A percentile compares a stretch with the other conserved stretches of the same genome.
Conservation (phyloP, 2,797 vertebrate species). For the Sebastes minor region DNA sequence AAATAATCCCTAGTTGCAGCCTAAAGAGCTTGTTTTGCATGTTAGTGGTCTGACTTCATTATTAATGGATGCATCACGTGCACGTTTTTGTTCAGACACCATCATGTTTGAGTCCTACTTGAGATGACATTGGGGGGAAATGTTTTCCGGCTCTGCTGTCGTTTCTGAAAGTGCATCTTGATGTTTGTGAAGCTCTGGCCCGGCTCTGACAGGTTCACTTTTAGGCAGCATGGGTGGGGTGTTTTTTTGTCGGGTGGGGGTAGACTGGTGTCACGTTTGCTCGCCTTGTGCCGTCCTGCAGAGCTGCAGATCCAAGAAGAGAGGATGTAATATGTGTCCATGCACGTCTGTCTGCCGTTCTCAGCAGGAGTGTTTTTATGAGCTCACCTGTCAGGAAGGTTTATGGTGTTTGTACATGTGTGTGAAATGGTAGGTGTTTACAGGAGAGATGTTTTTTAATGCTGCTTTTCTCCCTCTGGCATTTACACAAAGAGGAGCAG, state of each 20-base stretch:
- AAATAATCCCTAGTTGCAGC: not conserved
- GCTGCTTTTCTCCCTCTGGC: not conserved
- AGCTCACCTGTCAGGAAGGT: not conserved
- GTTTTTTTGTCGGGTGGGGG: not conserved
- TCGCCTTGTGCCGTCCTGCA: slow-evolving; percentile 32
- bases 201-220: not conserved
- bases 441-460: not conserved
- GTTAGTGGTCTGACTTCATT: not conserved
- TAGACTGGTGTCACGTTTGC: slow-evolving; percentile 44
- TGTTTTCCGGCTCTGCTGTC: not conserved
- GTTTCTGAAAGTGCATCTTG: not conserved
- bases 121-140: not conserved
- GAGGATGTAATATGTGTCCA: slow-evolving; percentile 14
- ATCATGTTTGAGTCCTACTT: not conserved
- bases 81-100: not conserved
- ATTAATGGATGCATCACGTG: not conserved
- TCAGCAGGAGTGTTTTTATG: not conserved
- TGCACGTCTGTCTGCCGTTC: slow-evolving; percentile 9
- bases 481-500: not conserved
- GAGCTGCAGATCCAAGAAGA: slow-evolving; percentile 9
- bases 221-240: not conserved
- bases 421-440: slow-evolving; percentile 7
- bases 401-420: not conserved
- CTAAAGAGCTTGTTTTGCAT: not conserved
- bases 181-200: not conserved